Percentiles rank a stretch among this genome's conserved stretches.
phyloP scores from a whole-genome alignment of 2,113 vertebrate genomes.

The Notechis scutatus region DNA sequence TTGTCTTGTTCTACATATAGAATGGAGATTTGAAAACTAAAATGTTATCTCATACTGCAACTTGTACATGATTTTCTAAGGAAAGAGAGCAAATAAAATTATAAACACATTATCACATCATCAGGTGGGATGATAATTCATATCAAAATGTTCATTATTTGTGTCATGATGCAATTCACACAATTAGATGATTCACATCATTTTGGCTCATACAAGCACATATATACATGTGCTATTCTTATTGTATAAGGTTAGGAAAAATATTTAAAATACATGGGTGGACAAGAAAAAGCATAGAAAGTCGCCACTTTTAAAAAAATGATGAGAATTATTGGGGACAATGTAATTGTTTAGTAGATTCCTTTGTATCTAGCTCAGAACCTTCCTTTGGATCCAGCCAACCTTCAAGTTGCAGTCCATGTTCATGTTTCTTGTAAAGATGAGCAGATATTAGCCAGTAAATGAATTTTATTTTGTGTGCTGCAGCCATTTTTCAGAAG shows the following conservation, averaged over 20 bases:
- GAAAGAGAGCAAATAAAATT: background rate
- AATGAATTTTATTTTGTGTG: background rate
- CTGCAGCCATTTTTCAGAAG: background rate
- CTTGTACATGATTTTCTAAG: background rate
- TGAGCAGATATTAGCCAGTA: background rate
- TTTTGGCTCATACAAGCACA: background rate
- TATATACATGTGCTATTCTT: background rate
- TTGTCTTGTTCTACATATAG: background rate
- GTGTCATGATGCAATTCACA: background rate
- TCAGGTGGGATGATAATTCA: background rate
- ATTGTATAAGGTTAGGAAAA: background rate
- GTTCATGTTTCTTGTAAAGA: background rate
- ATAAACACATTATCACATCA: background rate
- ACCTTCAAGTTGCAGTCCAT: background rate
- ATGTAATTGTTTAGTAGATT: background rate
- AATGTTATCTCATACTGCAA: conserved; percentile 16
- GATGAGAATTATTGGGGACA: background rate
- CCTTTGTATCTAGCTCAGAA: background rate
- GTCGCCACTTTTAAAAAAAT: background rate
- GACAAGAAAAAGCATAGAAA: background rate
- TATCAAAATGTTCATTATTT: background rate
- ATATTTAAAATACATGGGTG: background rate
- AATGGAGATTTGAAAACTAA: conserved; percentile 20
- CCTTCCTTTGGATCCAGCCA: background rate
- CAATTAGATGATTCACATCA: background rate